Base-by-base conservation (phyloP, 2,797 vertebrate species). In the Sebastes taczanowskii region DNA sequence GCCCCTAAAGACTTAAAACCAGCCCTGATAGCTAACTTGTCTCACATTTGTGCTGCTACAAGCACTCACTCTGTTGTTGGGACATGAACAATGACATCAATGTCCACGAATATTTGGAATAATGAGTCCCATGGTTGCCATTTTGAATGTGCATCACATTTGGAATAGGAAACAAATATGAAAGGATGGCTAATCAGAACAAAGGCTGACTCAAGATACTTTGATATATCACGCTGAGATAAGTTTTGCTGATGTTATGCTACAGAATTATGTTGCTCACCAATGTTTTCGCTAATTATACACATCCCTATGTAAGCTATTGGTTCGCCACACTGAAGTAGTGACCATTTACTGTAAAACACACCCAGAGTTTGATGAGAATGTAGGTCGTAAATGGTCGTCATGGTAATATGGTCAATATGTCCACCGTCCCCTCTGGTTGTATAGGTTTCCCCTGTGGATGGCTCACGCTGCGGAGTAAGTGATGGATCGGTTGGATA, bases 401-500 rank as follows among this genome's bases (percentile, higher is more conserved):
- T 30, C 59, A 27, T 68, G 68, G 69, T 74, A 75, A 88, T 69
- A 60, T 65, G 60, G 87, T 84, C 82, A 74, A 64, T 83, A 80
- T 77, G 59, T 79, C 72, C 75, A n/a, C 74, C 52, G 11, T 71
- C 74, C 76, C 86, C 81, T 78, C 69, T 49, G 60, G 64, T 76
- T 81, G 84, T 71, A 10, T 32, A 20, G 58, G n/a, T 71, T 18
- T 72, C 66, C 86, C 86, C 78, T 65, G 66, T 49, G 82, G 70
- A 77, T 55, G 16, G 61, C 66, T 77, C 20, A 84, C 83, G 81
- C 81, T 78, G 81, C 70, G 55, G 42, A 46, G 56, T 46, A 75
- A 35, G 74, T 91, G 91, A 95, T 91, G 82, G 90, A 93, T 92
- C 32, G 82, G 63, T 56, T 38, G 52, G 64, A 53, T 66, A 58